These are phyloP conservation scores for Polydesmus complanatus DNA, from an alignment of 2,888 invertebrate genomes.

Conservation along the genomic window DNA sequence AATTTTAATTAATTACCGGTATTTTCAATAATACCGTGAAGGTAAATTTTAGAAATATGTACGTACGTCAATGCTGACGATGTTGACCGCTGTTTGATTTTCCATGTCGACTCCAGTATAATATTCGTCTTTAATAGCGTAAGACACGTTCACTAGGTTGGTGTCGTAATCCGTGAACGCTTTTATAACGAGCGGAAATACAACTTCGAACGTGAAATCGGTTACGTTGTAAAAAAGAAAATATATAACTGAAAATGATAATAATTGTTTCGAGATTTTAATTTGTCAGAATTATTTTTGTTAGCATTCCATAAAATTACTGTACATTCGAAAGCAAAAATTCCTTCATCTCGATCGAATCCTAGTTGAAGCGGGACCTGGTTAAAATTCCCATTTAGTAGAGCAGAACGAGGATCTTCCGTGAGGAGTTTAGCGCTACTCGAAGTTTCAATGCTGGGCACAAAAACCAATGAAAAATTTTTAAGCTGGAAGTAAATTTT, in stretches of 20 bases:
- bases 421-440: background rate
- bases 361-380: background rate
- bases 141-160: constrained; percentile 10
- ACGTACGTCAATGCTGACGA: constrained; percentile 2
- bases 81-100: constrained; percentile 2
- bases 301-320: too few relatives aligned
- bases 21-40: too few relatives aligned
- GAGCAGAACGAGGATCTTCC: background rate
- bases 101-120: background rate
- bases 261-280: too few relatives aligned
- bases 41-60: too few relatives aligned
- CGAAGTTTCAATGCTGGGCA: background rate
- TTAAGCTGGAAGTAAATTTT: too few relatives aligned
- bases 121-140: constrained; percentile 13
- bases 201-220: background rate
- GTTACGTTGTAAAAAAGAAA: background rate
- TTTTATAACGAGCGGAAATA: background rate
- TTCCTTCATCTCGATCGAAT: background rate
- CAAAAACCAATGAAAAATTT: background rate
- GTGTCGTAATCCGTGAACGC: background rate
- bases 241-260: background rate
- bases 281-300: too few relatives aligned
- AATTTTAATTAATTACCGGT: too few relatives aligned
- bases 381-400: background rate
- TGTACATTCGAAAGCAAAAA: background rate